Conservation (phyloP, 2,797 vertebrate genomes). For the Eutrigla gurnardus region DNA sequence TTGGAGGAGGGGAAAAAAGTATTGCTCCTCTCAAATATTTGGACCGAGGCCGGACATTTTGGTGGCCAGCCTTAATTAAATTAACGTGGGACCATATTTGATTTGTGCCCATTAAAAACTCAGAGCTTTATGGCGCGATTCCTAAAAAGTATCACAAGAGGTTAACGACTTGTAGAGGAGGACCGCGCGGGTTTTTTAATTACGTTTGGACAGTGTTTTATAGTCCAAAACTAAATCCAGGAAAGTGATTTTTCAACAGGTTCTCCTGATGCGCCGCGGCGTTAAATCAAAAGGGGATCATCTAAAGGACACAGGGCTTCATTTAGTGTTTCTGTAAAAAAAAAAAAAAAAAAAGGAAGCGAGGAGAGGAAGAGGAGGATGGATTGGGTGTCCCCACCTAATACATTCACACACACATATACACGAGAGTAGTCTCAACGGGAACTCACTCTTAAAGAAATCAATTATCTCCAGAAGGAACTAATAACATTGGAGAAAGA, state of each 20-base stretch:
- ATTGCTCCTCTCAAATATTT: slow-evolving; percentile 82
- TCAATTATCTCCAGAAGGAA: slow-evolving; percentile 58
- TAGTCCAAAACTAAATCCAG: slow-evolving; percentile 80
- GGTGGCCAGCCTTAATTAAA: slow-evolving; percentile 83
- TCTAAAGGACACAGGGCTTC: slow-evolving; percentile 75
- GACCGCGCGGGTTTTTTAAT: slow-evolving; percentile 75
- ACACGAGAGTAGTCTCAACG: slow-evolving; percentile 38
- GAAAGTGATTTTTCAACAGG: slow-evolving; percentile 79
- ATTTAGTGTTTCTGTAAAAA: slow-evolving; percentile 68
- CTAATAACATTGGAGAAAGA: slow-evolving; percentile 41
- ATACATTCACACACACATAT: slow-evolving; percentile 49
- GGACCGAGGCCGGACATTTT: slow-evolving; percentile 80
- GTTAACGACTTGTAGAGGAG: slow-evolving; percentile 81
- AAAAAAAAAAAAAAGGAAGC: slow-evolving; percentile 5
- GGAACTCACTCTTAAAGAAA: slow-evolving; percentile 74
- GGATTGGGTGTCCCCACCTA: slow-evolving; percentile 56
- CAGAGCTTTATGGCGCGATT: slow-evolving; percentile 79
- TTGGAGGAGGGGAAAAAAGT: slow-evolving; percentile 75
- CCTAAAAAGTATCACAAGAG: slow-evolving; percentile 81
- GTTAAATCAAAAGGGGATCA: slow-evolving; percentile 77
- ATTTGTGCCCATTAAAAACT: slow-evolving; percentile 86
- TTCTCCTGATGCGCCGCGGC: slow-evolving; percentile 46
- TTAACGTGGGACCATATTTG: slow-evolving; percentile 81
- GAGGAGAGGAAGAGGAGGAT: slow-evolving; percentile 58
- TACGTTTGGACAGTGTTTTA: slow-evolving; percentile 82